These are phyloP conservation scores for Trachurus trachurus DNA, from an alignment of 2,797 vertebrate species.

Conservation along the genomic window DNA sequence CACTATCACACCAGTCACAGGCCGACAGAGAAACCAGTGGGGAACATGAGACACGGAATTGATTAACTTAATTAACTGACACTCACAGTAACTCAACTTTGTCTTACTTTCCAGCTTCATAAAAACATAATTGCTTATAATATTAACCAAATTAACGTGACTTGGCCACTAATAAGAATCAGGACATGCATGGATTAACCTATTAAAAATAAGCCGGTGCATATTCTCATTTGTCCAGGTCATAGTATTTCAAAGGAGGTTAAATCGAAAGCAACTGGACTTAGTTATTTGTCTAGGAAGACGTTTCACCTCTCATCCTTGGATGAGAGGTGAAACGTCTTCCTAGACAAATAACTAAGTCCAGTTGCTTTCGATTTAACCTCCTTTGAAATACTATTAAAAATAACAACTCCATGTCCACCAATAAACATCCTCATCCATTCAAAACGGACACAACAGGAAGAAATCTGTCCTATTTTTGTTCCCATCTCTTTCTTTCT, in stretches of 20 bases:
- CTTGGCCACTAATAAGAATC: background rate
- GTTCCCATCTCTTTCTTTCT: background rate
- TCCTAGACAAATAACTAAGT: too few species aligned
- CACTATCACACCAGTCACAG: background rate
- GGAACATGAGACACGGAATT: background rate
- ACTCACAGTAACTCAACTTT: background rate
- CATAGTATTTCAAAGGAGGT: too few species aligned
- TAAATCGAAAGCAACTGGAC: too few species aligned
- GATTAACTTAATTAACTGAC: background rate
- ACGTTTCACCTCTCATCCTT: too few species aligned
- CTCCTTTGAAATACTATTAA: too few species aligned
- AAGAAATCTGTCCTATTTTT: background rate
- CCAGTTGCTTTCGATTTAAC: too few species aligned
- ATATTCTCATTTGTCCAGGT: too few species aligned
- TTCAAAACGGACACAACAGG: background rate
- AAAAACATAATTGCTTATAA: background rate
- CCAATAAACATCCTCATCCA: background rate
- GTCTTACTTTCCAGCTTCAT: background rate
- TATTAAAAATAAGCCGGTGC: too few species aligned
- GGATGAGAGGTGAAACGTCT: too few species aligned
- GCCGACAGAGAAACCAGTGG: background rate
- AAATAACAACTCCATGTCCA: background rate
- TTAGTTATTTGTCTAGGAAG: too few species aligned
- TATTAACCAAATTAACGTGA: background rate
- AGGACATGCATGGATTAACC: too few species aligned